Base-by-base conservation (phyloP, 2,888 invertebrate genomes). In the Patella depressa region DNA sequence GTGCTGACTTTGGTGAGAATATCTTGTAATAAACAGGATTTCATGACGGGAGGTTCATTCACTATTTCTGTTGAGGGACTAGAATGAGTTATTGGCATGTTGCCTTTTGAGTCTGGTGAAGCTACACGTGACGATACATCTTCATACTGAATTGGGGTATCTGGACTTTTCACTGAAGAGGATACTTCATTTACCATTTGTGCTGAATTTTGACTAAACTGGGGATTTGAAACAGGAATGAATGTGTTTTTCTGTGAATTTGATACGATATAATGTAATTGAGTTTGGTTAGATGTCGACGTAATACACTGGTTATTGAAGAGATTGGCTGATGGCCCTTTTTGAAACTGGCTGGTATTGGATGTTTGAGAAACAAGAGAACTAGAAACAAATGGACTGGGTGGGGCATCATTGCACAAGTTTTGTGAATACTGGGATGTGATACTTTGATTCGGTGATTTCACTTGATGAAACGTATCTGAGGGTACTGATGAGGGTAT, bases 171-270 rank as follows among this genome's bases (percentile, higher is more conserved):
- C 11, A 65, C 65, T 7, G 65, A 65, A 12, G 65, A 65, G 19
- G 65, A 65, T 24, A 65, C 65, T 65, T 65, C 65, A 9, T 65
- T 65, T 65, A 65, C 24, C 65, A 65, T 65, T 65, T 65, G 65
- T 65, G 65, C 19, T 24, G 65, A 65, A 24, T 65, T 24, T 11
- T 12, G 12, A 19, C 24, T 19, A 24, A 65, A 24, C 65, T 65
- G 65, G 4, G 65, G 12, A 65, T 65, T 65, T 65, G n/a, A 24
- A 19, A 65, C 34, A 34, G 34, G 34, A 34, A 34, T 34, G 34
- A 34, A 45, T 45, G 45, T 45, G 45, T 45, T 45, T 7, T 45
- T 45, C 45, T 45, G 45, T 45, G 45, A 45, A 45, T 45, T 45
- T 45, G 45, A 45, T 45, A 45, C 45, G 45, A 45, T 45, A 45